Percentiles rank a stretch among this genome's conserved stretches.
These are phyloP conservation scores for Siniperca chuatsi DNA, from an alignment of 2,113 vertebrate species.

Conservation along the genomic window DNA sequence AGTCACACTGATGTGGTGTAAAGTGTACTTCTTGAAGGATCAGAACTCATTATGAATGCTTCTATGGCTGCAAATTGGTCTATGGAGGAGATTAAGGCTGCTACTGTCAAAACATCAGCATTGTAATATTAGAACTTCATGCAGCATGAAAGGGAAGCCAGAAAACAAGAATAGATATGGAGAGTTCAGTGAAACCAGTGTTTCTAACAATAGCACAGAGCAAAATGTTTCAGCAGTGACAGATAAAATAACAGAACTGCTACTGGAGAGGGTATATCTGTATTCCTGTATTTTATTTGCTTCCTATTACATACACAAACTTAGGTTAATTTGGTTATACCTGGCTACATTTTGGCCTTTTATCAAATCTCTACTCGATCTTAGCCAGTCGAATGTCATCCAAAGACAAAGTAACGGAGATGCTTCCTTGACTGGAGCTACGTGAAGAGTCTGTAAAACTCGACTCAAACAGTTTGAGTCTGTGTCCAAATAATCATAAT, in stretches of 20 bases:
- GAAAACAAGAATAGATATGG: constrained; percentile 39
- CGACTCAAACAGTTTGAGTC: neutral
- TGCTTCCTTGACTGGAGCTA: neutral
- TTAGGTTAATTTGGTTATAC: neutral
- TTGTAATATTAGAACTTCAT: constrained; percentile 38
- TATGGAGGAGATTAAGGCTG: constrained; percentile 40
- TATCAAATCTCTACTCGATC: neutral
- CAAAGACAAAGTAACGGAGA: neutral
- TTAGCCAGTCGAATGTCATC: neutral
- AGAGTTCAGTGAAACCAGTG: constrained; percentile 19
- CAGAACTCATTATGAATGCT: constrained; percentile 21
- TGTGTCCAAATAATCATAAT: neutral
- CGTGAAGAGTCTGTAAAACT: neutral
- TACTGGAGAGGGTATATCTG: constrained; percentile 14
- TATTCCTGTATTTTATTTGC: neutral
- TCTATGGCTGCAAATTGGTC: constrained; percentile 33
- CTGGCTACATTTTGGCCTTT: neutral
- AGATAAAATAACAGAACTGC: constrained; percentile 31
- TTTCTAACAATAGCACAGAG: constrained; percentile 51
- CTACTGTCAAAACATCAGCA: constrained; percentile 40
- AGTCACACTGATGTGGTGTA: constrained; percentile 31
- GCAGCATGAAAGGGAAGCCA: constrained; percentile 38
- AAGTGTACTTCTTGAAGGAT: constrained; percentile 35
- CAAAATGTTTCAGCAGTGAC: constrained; percentile 7
- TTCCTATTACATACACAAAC: neutral